Percentiles rank a stretch among this genome's conserved stretches.
phyloP scores from a whole-genome alignment of 2,888 invertebrate species.

The Asteroscopus sphinx region DNA sequence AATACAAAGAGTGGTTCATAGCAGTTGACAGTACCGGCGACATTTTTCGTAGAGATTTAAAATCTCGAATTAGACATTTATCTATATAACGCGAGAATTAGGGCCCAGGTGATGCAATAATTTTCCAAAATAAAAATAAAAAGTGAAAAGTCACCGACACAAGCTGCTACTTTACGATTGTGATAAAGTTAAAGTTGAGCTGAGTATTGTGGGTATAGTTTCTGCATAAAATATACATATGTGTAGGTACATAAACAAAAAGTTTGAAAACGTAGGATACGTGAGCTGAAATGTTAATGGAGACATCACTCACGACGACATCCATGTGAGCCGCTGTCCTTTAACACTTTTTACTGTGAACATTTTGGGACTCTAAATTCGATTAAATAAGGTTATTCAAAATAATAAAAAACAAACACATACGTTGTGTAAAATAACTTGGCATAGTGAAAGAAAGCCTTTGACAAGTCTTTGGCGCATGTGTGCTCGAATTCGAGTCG shows the following conservation, averaged over 20 bases:
- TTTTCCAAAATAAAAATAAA: neutral
- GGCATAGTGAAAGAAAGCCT: too few relatives aligned
- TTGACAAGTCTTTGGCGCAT: too few relatives aligned
- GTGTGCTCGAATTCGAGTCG: too few relatives aligned
- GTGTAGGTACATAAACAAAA: conserved; percentile 41
- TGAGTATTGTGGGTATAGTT: conserved; percentile 35
- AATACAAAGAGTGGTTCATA: too few relatives aligned
- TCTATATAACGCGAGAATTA: too few relatives aligned
- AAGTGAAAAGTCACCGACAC: conserved; percentile 15
- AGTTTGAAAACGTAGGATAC: conserved; percentile 46
- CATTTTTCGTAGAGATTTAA: too few relatives aligned
- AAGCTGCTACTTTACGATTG: conserved; percentile 22
- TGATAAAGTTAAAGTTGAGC: conserved; percentile 41
- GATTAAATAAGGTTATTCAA: neutral
- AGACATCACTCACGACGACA: conserved; percentile 34
- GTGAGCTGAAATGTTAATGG: conserved; percentile 51
- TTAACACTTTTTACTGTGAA: conserved; percentile 19
- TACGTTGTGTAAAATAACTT: too few relatives aligned
- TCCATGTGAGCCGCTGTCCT: conserved; percentile 26
- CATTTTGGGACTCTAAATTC: neutral
- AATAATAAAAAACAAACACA: too few relatives aligned
- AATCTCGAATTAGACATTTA: too few relatives aligned
- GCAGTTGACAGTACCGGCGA: too few relatives aligned
- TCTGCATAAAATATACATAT: conserved; percentile 37
- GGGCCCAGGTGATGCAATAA: too few relatives aligned